Base-by-base conservation (phyloP, 2,797 vertebrate genomes). In the Bovichtus diacanthus region DNA sequence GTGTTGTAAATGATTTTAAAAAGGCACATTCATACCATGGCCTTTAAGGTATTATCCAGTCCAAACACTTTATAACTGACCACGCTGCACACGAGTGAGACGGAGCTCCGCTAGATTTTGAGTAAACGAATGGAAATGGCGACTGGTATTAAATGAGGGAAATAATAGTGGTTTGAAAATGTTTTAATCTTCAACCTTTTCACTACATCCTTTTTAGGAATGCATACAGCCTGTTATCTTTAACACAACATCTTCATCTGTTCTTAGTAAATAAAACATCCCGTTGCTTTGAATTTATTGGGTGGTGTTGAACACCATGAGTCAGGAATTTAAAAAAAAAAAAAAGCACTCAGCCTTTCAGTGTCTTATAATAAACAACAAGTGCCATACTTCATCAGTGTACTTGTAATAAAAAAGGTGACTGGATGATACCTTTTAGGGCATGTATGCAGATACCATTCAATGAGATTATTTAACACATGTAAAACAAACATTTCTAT, bases 21-120 rank as follows among this genome's bases (percentile, higher is more conserved):
- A 93, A 94, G 92, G 92, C 91, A 93, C 92, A 88, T 90, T 91
- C 86, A 90, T 88, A 87, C 74, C 62, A 88, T 69, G 70, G 72
- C 79, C 77, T 86, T 70, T 74, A 89, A 89, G 62, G 70, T 90
- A 81, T 72, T 54, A 84, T 84, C 85, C 89, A 87, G 85, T 82
- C 81, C 74, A 60, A 90, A 84, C 63, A 81, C 29, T 73, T 27
- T 3, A 21, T 7, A 70, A 34, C 29, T 1, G 5, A 60, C 18
- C 29, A 29, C 0, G 10, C 44, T 54, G 46, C 23, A 74, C 16
- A 34, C 51, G 59, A 65, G 56, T 27, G 39, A 71, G 23, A 64
- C 13, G 44, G 19, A 64, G 36, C 25, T 38, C 72, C 13, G 56
- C 16, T 23, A 60, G 75, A 79, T 72, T 80, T 46, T 21, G 8